Evolutionary conservation across 1,140 invertebrate genomes (phyloP).

Genomic region (Colletes gigas): DNA sequence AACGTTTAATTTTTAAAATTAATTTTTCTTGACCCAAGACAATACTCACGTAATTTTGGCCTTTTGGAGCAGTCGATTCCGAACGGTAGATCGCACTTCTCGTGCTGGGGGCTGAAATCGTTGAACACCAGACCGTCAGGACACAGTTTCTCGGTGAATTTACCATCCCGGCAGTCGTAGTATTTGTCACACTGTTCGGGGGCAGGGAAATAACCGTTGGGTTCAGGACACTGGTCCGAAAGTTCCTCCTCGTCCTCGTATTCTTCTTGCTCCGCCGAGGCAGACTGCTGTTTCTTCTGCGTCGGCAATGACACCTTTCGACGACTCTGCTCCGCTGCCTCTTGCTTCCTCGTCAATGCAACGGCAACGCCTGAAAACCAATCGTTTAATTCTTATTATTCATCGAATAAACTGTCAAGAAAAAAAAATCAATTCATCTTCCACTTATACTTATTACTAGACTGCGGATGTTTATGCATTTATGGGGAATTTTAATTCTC

Average conservation of each 20-base stretch:
- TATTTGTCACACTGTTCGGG: slow-evolving; percentile 95
- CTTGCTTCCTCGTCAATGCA: slow-evolving; percentile 75
- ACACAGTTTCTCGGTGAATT: slow-evolving; percentile 89
- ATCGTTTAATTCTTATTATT: too few relatives aligned
- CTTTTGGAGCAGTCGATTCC: slow-evolving; percentile 91
- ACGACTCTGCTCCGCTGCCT: slow-evolving; percentile 74
- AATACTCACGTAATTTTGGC: slow-evolving; percentile 88
- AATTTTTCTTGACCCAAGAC: not conserved
- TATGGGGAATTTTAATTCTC: too few relatives aligned
- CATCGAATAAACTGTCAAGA: too few relatives aligned
- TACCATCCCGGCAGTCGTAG: slow-evolving; percentile 89
- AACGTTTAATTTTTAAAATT: too few relatives aligned
- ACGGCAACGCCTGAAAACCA: slow-evolving; percentile 62
- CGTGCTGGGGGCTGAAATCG: slow-evolving; percentile 89
- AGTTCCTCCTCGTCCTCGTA: slow-evolving; percentile 69
- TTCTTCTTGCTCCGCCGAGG: slow-evolving; percentile 60
- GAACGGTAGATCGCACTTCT: slow-evolving; percentile 94
- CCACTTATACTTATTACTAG: too few relatives aligned
- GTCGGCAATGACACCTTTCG: slow-evolving; percentile 62
- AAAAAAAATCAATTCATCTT: too few relatives aligned
- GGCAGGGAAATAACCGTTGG: slow-evolving; percentile 92
- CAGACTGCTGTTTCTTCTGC: slow-evolving; percentile 42
- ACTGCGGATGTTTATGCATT: too few relatives aligned
- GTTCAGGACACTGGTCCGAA: slow-evolving; percentile 88
- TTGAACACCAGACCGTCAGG: slow-evolving; percentile 96